Evolutionary conservation across 2,797 vertebrate species (phyloP), one percentile per base, ranked within the genome.

Genomic region (Agapornis canus): DNA sequence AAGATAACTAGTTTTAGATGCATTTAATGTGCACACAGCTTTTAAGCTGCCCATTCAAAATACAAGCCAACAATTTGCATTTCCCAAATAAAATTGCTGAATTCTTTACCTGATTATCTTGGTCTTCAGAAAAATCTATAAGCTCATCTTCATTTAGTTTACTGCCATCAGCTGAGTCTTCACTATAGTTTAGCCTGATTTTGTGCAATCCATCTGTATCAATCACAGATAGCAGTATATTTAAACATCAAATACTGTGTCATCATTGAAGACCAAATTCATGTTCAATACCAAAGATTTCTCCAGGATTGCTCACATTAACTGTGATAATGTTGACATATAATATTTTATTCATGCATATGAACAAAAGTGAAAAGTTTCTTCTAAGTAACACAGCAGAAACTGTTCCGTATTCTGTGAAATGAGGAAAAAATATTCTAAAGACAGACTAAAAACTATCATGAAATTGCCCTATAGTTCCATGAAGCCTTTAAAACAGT

Each of bases 41-140:
- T 83, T 76, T 71, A 82, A 81, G 35, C 7, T 40, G 32, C 21
- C 31, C 22, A 61, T 59, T 86, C 69, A 49, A 86, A 80, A 72
- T 14, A 39, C 2, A 71, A 69, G 29, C 73, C 37, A 81, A 31
- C 7, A 63, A 18, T 56, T 56, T 2, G 7, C 9, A 59, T 69
- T 85, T 66, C 63, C 47, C 45, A 78, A 88, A 87, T 51, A 73
- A 79, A 75, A 49, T 0, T 47, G 21, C 37, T 75, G 15, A 76
- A 81, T 43, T 59, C 49, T 96, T 95, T 97, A 99, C 99, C 98
- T 98, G 99, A 93, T 98, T 98, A 97, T 99, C 99, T 52, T 99
- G 99, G 97, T 99, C 99, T 88, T 99, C 99, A 31, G 99, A 99
- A 98, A 99, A 99, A 88, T 98, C 98, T 84, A 97, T 98, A 15